Conservation (phyloP, 2,888 invertebrate genomes). For the Cephalotes varians region DNA sequence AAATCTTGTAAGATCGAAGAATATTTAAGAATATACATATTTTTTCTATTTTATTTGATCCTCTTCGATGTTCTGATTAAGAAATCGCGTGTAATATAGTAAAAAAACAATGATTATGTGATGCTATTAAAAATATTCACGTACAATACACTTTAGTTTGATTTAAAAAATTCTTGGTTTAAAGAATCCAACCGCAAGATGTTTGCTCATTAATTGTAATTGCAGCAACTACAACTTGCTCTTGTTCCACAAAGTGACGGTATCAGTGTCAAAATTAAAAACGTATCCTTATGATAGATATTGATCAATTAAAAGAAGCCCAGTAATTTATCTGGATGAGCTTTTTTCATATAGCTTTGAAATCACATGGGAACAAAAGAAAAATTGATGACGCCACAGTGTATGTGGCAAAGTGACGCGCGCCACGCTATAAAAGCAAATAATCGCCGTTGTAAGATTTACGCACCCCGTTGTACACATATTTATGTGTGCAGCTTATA, state of each 20-base stretch:
- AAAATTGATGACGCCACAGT: constrained; percentile 57
- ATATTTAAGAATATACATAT: background rate
- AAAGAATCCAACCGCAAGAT: constrained; percentile 28
- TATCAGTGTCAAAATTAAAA: constrained; percentile 56
- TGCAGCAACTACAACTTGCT: constrained; percentile 51
- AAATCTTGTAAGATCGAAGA: background rate
- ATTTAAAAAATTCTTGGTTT: no score
- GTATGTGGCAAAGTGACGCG: constrained; percentile 44
- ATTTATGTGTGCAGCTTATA: constrained; percentile 12
- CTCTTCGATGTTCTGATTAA: background rate
- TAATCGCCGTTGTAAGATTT: constrained; percentile 59
- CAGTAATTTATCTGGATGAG: constrained; percentile 15
- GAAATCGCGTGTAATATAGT: constrained; percentile 56
- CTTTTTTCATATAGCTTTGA: constrained; percentile 36
- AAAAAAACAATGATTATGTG: constrained; percentile 67
- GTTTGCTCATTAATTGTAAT: constrained; percentile 62
- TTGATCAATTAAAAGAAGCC: constrained; percentile 47
- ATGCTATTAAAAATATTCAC: constrained; percentile 64
- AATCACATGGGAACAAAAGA: constrained; percentile 39
- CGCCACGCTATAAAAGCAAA: constrained; percentile 48
- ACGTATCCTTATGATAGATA: constrained; percentile 41
- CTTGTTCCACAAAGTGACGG: constrained; percentile 43
- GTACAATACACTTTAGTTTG: background rate
- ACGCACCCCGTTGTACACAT: background rate
- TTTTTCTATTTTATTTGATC: background rate